Evolutionary conservation across 1,140 invertebrate species (phyloP), one percentile per base, ranked within the genome.

Genomic region (Leptinotarsa undecemlineata): DNA sequence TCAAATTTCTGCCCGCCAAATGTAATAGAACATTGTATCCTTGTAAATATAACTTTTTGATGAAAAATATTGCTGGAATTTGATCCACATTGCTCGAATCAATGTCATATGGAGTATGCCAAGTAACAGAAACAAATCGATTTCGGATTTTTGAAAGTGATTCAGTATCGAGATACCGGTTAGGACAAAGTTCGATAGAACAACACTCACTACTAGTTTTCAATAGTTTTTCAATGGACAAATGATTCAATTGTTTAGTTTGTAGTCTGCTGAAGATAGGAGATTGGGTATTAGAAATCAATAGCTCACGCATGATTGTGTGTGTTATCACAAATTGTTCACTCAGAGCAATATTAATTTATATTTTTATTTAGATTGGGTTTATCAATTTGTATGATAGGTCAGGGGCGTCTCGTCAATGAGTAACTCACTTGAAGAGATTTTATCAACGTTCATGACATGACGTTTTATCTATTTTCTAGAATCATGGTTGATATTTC

Each of bases 111-210:
- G 74, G 71, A 19, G 73, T 76, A 20, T 79, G 68, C 81, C 81
- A 82, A 15, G 81, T 79, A n/a, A 82, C 74, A n/a, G 81, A 76
- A 60, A 72, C 71, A 67, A 81, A 81, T 72, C 68, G 26, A 15
- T 70, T 72, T 15, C 5, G 33, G 26, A 81, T 60, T 61, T 68
- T 21, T 14, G 33, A 48, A 8, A 81, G 48, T 15, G 73, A 42
- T 11, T 74, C 60, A 1, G 51, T 19, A 60, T 78, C 70, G 19
- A 81, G 48, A 13, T 76, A 48, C 62, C 73, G 73, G 23, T 71
- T 77, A 2, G 80, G 72, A 15, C 76, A 77, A 57, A 81, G 17
- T 74, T 81, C 80, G 3, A 81, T 42, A 5, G 80, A 81, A 47
- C 48, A 47, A 14, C 51, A 57, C 15, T 57, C 15, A 17, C 6